phyloP scores from a whole-genome alignment of 1,140 invertebrate species.

The Brachionus rubens region DNA sequence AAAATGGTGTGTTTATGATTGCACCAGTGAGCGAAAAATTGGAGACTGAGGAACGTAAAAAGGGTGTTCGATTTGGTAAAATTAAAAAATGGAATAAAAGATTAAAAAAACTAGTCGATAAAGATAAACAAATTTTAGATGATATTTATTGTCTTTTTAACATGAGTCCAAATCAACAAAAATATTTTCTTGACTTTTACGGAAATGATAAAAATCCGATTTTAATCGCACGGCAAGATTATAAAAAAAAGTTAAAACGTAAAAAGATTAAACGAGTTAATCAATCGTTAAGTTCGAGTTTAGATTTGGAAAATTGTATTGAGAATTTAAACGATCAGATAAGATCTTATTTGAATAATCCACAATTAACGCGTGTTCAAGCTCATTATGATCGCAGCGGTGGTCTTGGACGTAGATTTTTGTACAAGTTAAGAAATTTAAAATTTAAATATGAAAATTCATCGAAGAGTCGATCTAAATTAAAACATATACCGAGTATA shows the following conservation, averaged over 20 bases:
- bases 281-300: too few species aligned
- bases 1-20: neutral
- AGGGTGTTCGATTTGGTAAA: neutral
- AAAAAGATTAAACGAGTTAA: neutral
- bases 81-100: neutral
- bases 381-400: neutral
- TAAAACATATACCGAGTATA: neutral
- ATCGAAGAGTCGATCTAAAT: too few species aligned
- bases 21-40: neutral
- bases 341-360: neutral
- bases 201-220: constrained; percentile 6
- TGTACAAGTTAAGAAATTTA: constrained; percentile 7
- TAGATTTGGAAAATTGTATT: neutral
- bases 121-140: neutral
- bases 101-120: neutral
- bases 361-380: neutral
- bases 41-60: neutral
- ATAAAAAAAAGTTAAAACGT: neutral
- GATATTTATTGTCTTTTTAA: constrained; percentile 20
- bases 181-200: constrained; percentile 5
- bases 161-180: neutral
- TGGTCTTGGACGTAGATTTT: neutral
- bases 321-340: neutral
- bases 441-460: neutral
- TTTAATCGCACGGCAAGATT: neutral